Conservation (phyloP, 2,888 invertebrate species). For the Catocala sponsa region DNA sequence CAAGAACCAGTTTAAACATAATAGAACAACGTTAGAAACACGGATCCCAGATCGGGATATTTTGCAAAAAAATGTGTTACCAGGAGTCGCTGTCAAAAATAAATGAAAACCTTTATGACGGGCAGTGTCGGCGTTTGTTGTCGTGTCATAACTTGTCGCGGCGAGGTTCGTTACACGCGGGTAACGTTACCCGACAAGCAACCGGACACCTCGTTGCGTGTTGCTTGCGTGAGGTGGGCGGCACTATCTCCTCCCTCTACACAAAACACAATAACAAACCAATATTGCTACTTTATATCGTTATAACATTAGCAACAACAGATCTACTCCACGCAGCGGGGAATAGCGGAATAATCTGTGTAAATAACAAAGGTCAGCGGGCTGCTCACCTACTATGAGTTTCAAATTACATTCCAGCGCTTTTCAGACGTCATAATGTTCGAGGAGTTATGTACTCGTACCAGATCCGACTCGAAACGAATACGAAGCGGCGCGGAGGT, state of each 20-base stretch:
- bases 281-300: constrained; percentile 50
- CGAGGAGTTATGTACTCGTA: constrained; percentile 8
- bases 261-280: constrained; percentile 52
- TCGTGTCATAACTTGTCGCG: constrained; percentile 81
- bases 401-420: constrained; percentile 36
- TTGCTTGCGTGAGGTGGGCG: constrained; percentile 67
- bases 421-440: constrained; percentile 23
- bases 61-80: constrained; percentile 33
- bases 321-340: constrained; percentile 43
- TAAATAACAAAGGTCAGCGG: constrained; percentile 47
- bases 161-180: constrained; percentile 71
- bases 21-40: not conserved
- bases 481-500: no score
- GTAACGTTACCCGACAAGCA: constrained; percentile 74
- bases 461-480: not conserved
- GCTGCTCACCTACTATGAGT: constrained; percentile 22
- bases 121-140: constrained; percentile 74
- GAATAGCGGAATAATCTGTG: constrained; percentile 40
- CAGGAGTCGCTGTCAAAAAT: constrained; percentile 62
- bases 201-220: constrained; percentile 78
- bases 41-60: constrained; percentile 27
- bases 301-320: constrained; percentile 34
- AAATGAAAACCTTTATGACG: constrained; percentile 65
- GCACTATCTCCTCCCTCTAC: constrained; percentile 39
- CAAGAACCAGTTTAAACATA: no score